Conservation (phyloP, 2,113 vertebrate species). For the Neotragus pygmaeus region DNA sequence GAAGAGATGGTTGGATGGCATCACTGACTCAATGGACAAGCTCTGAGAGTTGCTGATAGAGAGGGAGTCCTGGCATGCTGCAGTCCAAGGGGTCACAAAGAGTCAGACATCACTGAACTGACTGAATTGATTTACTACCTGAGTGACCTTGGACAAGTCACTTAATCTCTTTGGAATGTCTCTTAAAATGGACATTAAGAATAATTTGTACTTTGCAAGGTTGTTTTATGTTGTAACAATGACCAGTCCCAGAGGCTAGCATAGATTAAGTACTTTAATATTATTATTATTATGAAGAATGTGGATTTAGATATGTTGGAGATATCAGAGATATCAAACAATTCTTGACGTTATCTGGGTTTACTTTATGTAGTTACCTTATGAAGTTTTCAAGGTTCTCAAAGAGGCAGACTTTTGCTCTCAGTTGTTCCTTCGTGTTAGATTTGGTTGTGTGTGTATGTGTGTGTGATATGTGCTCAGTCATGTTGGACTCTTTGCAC, state of each 20-base stretch:
- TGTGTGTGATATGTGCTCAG: background rate
- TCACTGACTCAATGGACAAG: background rate
- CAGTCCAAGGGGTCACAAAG: background rate
- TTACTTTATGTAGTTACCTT: background rate
- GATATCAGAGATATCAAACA: background rate
- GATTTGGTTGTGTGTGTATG: background rate
- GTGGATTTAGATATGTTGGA: background rate
- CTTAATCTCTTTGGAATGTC: background rate
- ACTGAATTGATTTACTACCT: background rate
- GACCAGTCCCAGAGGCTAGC: background rate
- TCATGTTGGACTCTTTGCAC: background rate
- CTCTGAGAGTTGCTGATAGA: background rate
- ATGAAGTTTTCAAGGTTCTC: background rate
- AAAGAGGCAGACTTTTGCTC: conserved; percentile 13
- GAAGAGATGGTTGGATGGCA: background rate
- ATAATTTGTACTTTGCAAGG: background rate
- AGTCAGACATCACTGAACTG: background rate
- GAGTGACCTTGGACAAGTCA: background rate
- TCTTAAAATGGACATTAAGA: background rate
- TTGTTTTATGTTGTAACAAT: background rate
- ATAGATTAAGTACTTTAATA: background rate
- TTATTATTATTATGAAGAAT: background rate
- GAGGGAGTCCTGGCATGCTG: background rate
- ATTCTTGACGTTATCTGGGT: background rate
- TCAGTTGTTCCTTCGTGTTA: background rate